phyloP scores from a whole-genome alignment of 2,888 invertebrate species.

The Machimus rusticus region DNA sequence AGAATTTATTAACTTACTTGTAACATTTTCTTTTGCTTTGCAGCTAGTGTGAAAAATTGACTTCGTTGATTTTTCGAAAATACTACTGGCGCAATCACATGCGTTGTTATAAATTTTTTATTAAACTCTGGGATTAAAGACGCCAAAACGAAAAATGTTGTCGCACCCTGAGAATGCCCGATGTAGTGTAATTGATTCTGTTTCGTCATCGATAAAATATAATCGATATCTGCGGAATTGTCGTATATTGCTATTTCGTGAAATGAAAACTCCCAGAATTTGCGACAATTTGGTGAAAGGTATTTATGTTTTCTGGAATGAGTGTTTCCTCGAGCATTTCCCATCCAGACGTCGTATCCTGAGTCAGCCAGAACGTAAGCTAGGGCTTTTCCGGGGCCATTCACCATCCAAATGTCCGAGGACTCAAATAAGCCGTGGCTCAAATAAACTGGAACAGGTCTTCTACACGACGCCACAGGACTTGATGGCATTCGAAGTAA shows the following conservation, averaged over 20 bases:
- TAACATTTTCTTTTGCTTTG: constrained; percentile 47
- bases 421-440: constrained; percentile 56
- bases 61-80: constrained; percentile 68
- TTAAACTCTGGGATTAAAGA: constrained; percentile 63
- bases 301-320: constrained; percentile 67
- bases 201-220: constrained; percentile 63
- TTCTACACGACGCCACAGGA: constrained; percentile 45
- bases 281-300: constrained; percentile 51
- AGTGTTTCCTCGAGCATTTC: constrained; percentile 71
- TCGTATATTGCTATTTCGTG: constrained; percentile 64
- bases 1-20: not conserved
- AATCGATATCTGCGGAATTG: constrained; percentile 71
- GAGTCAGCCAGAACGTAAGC: constrained; percentile 64
- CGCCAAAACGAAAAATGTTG: constrained; percentile 63
- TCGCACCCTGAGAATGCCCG: constrained; percentile 71
- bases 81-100: constrained; percentile 71
- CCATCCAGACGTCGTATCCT: constrained; percentile 69
- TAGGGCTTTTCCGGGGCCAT: constrained; percentile 71
- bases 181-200: constrained; percentile 66
- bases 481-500: constrained; percentile 81
- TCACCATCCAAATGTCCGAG: constrained; percentile 76
- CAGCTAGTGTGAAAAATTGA: constrained; percentile 57
- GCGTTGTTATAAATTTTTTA: constrained; percentile 62
- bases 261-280: constrained; percentile 68
- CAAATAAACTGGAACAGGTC: constrained; percentile 3